Percentiles rank a stretch among this genome's conserved stretches.
Evolutionary conservation across 2,797 vertebrate genomes (phyloP).

Genomic region (Chelon labrosus): DNA sequence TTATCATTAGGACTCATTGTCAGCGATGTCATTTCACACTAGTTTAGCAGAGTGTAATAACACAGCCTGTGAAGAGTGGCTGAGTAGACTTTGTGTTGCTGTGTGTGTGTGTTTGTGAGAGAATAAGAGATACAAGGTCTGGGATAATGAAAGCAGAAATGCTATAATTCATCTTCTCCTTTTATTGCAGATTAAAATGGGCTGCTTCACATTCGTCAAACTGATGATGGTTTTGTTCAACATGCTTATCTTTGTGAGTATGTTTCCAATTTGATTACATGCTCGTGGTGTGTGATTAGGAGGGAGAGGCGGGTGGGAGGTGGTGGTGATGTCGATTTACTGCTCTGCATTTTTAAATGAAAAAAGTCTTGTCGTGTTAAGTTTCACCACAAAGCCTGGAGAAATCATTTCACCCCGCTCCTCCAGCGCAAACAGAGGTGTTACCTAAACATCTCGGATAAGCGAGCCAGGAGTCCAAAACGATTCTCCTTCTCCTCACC

Average conservation of each 20-base stretch:
- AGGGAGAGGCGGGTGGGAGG: not conserved
- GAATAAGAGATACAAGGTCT: slow-evolving; percentile 17
- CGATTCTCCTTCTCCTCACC: slow-evolving; percentile 27
- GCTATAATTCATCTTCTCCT: slow-evolving; percentile 46
- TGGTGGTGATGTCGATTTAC: not conserved
- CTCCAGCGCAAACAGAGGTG: slow-evolving; percentile 49
- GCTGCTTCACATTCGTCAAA: slow-evolving; percentile 90
- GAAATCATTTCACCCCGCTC: slow-evolving; percentile 33
- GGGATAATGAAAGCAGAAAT: slow-evolving; percentile 39
- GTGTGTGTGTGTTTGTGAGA: slow-evolving; percentile 9
- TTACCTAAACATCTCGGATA: slow-evolving; percentile 44
- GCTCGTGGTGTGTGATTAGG: slow-evolving; percentile 22
- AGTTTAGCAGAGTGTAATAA: slow-evolving; percentile 39
- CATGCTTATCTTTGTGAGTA: slow-evolving; percentile 92
- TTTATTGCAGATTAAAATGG: slow-evolving; percentile 87
- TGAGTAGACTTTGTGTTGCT: not conserved
- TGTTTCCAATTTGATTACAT: slow-evolving; percentile 51
- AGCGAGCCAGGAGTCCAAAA: slow-evolving; percentile 19
- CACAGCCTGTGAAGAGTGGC: not conserved
- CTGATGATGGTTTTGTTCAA: slow-evolving; percentile 92
- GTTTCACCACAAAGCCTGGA: slow-evolving; percentile 14
- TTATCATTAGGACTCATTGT: slow-evolving; percentile 52
- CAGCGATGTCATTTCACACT: slow-evolving; percentile 45
- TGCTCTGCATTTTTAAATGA: not conserved
- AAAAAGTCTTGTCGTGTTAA: not conserved